These are phyloP conservation scores for Toxotes chatareus DNA, from an alignment of 2,113 vertebrate species.

Conservation along the genomic window DNA sequence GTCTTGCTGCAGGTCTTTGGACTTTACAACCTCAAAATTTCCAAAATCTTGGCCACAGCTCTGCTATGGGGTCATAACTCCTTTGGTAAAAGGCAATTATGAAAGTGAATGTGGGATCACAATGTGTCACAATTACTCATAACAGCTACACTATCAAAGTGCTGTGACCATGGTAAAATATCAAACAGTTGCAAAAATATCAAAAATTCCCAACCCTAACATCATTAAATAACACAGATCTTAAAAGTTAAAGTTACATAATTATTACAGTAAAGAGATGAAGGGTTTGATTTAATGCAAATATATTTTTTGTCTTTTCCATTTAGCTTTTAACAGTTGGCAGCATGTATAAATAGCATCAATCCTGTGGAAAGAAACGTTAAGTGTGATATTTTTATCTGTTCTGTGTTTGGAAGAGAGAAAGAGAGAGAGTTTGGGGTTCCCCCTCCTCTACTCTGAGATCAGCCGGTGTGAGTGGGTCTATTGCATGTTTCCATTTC, in stretches of 20 bases:
- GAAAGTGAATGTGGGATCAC: background rate
- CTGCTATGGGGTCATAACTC: background rate
- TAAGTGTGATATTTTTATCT: slow-evolving; percentile 51
- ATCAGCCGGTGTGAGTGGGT: slow-evolving; percentile 71
- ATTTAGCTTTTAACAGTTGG: slow-evolving; percentile 8
- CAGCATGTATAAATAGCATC: slow-evolving; percentile 14
- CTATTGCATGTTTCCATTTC: slow-evolving; percentile 72
- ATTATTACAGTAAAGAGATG: background rate
- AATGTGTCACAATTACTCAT: slow-evolving; percentile 3
- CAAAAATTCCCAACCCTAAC: background rate
- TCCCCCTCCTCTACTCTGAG: slow-evolving; percentile 70
- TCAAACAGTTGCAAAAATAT: background rate
- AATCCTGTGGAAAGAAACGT: slow-evolving; percentile 53
- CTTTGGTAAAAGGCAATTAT: background rate
- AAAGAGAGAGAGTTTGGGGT: slow-evolving; percentile 36
- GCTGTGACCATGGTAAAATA: background rate
- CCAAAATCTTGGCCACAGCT: background rate
- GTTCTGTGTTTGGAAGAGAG: slow-evolving; percentile 47
- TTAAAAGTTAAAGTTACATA: background rate
- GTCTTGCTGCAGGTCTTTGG: background rate
- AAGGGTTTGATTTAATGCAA: background rate
- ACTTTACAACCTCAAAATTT: slow-evolving; percentile 11
- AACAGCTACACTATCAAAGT: background rate
- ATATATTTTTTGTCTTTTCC: slow-evolving; percentile 15
- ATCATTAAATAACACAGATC: background rate